Conservation (phyloP, 2,113 vertebrate genomes). For the Neogale vison region DNA sequence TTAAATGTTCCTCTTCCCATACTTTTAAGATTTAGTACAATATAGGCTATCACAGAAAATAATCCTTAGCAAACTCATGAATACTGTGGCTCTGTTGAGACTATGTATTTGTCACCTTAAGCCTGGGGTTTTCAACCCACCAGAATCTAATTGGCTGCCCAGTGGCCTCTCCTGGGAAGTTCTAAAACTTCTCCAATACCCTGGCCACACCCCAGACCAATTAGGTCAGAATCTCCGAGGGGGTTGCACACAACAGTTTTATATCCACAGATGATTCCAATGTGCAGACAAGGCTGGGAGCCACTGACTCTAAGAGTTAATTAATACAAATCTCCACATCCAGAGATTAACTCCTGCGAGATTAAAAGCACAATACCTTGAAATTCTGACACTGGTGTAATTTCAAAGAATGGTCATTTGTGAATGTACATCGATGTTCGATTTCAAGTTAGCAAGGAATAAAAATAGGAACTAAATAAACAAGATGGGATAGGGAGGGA, state of each 20-base stretch:
- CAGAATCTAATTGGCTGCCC: background rate
- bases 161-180: background rate
- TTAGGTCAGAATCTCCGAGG: background rate
- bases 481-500: no score
- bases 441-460: background rate
- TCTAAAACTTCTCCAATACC: background rate
- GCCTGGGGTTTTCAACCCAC: background rate
- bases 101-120: background rate
- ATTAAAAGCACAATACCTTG: background rate
- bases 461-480: constrained; percentile 27
- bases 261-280: background rate
- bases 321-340: background rate
- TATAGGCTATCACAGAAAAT: background rate
- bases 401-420: constrained; percentile 22
- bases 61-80: background rate
- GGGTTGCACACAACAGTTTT: background rate
- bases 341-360: background rate
- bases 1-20: background rate
- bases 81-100: background rate
- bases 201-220: background rate
- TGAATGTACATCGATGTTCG: background rate
- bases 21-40: background rate
- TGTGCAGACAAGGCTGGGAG: background rate
- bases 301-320: background rate
- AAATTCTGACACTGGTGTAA: background rate